Conservation (phyloP, 1,140 invertebrate genomes). For the Asobara japonica region DNA sequence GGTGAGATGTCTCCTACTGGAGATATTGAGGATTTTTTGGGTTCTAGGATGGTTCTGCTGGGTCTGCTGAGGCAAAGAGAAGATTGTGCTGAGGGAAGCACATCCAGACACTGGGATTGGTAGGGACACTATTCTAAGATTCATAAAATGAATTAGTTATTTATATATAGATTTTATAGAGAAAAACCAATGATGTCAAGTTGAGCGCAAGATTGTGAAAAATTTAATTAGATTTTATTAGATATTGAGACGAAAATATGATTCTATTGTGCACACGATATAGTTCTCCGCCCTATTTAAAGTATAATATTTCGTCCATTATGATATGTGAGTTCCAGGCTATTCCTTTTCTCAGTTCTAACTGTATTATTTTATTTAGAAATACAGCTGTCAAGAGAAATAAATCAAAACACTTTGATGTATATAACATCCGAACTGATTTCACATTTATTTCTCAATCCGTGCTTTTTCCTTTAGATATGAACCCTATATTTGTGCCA, state of each 20-base stretch:
- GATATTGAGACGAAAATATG: neutral
- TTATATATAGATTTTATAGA: neutral
- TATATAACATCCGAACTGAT: neutral
- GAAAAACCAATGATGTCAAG: neutral
- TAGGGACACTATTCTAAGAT: neutral
- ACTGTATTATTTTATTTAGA: neutral
- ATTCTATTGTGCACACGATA: slow-evolving; percentile 1
- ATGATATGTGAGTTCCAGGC: neutral
- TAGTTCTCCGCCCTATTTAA: neutral
- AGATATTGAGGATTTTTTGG: neutral
- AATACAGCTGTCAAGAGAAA: neutral
- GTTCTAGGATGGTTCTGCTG: neutral
- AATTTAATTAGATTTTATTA: neutral
- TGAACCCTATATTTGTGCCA: neutral
- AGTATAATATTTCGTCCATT: neutral
- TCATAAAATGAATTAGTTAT: neutral
- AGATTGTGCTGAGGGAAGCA: neutral
- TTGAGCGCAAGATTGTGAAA: neutral
- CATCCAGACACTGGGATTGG: neutral
- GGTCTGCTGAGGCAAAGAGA: neutral
- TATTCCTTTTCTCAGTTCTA: neutral
- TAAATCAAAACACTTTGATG: neutral
- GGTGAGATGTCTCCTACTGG: neutral
- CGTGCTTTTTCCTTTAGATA: neutral
- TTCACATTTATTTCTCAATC: neutral